phyloP scores from a whole-genome alignment of 2,113 vertebrate species.

The Caranx ignobilis region DNA sequence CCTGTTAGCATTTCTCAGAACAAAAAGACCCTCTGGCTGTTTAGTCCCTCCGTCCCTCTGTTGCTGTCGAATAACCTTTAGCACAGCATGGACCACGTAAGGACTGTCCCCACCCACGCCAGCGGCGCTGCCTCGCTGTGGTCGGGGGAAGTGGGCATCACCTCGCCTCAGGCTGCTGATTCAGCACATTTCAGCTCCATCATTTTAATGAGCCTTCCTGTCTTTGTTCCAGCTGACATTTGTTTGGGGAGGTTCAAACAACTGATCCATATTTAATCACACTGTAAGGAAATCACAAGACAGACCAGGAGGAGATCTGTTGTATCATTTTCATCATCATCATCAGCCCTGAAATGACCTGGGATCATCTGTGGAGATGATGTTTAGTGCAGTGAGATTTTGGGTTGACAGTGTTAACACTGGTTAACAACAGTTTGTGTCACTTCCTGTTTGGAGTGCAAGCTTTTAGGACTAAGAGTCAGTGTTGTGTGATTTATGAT shows the following conservation, averaged over 20 bases:
- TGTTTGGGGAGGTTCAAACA: background rate
- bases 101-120: background rate
- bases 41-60: constrained; percentile 11
- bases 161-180: constrained; percentile 8
- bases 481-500: background rate
- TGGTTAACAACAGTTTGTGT: background rate
- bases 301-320: too few species aligned
- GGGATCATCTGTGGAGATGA: background rate
- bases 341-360: background rate
- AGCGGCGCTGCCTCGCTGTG: background rate
- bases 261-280: background rate
- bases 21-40: constrained; percentile 9
- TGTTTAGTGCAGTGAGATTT: background rate
- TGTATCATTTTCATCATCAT: too few species aligned
- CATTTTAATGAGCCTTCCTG: background rate
- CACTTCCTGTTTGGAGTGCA: background rate
- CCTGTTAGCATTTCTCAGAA: constrained; percentile 34
- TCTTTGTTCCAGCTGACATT: background rate
- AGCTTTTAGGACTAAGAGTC: background rate
- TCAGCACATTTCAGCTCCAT: background rate
- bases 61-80: constrained; percentile 16
- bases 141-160: background rate
- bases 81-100: constrained; percentile 11
- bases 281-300: background rate
- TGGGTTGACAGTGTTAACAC: background rate